Conservation (phyloP, 2,797 vertebrate species). For the Myotis daubentonii region DNA sequence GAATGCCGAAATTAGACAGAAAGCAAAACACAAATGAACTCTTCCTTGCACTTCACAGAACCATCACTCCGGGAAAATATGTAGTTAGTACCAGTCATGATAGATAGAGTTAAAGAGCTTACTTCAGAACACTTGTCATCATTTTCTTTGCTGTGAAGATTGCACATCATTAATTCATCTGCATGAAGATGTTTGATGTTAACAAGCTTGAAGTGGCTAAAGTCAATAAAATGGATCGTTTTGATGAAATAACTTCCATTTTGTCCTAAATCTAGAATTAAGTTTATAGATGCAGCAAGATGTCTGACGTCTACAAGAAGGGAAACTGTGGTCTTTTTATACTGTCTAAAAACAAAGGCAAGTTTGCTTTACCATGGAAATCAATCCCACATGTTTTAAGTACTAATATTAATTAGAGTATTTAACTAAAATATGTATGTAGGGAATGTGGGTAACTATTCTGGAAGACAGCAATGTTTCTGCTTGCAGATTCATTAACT, state of each 20-base stretch:
- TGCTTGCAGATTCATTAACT: slow-evolving; percentile 73
- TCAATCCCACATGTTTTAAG: slow-evolving; percentile 71
- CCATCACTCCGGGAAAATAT: neutral
- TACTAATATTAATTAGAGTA: slow-evolving; percentile 82
- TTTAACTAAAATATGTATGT: slow-evolving; percentile 71
- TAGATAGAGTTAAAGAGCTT: slow-evolving; percentile 74
- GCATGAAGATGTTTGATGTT: slow-evolving; percentile 73
- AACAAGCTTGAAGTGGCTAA: slow-evolving; percentile 79
- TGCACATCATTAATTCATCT: slow-evolving; percentile 74
- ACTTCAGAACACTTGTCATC: slow-evolving; percentile 81
- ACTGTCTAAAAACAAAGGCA: slow-evolving; percentile 78
- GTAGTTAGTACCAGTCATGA: neutral
- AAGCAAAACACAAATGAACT: slow-evolving; percentile 57
- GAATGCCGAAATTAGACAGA: slow-evolving; percentile 37
- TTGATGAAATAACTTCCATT: slow-evolving; percentile 83
- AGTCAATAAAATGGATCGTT: slow-evolving; percentile 77
- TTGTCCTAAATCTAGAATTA: slow-evolving; percentile 70
- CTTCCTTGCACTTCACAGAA: slow-evolving; percentile 44
- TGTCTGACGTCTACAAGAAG: slow-evolving; percentile 56
- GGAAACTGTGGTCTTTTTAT: slow-evolving; percentile 82
- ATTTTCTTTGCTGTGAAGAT: slow-evolving; percentile 80
- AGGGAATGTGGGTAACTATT: slow-evolving; percentile 82
- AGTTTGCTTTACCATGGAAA: slow-evolving; percentile 64
- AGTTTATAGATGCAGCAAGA: slow-evolving; percentile 53
- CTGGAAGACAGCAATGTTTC: slow-evolving; percentile 70